These are phyloP conservation scores for Aricia artaxerxes DNA, from an alignment of 2,888 invertebrate genomes.

Conservation along the genomic window DNA sequence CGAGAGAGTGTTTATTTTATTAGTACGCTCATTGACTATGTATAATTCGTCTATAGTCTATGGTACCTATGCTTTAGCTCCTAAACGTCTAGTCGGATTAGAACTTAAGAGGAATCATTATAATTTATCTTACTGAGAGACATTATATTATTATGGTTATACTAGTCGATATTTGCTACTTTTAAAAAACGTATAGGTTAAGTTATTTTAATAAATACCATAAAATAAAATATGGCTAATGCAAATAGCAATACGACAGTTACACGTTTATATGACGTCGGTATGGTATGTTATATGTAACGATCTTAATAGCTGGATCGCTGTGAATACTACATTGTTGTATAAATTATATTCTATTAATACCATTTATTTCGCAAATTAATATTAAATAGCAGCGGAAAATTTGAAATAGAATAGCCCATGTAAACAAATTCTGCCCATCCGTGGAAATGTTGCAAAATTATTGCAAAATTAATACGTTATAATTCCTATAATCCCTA, in stretches of 20 bases:
- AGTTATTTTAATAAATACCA: no score
- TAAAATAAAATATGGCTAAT: background rate
- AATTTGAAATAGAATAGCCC: background rate
- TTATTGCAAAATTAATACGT: no score
- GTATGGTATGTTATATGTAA: background rate
- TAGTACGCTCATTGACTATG: no score
- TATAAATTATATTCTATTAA: background rate
- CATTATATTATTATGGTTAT: no score
- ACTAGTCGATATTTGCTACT: no score
- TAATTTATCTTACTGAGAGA: no score
- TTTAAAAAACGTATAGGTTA: no score
- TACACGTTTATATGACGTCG: background rate
- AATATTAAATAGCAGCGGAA: background rate
- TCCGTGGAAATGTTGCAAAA: no score
- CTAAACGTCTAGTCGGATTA: background rate
- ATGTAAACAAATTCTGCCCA: background rate
- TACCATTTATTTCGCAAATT: background rate
- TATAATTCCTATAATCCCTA: no score
- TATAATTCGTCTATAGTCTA: no score
- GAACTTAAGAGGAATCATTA: no score
- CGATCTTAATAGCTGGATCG: constrained; percentile 1
- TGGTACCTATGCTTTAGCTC: background rate
- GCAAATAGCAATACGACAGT: background rate
- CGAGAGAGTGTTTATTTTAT: background rate
- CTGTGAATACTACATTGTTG: background rate